Evolutionary conservation across 2,797 vertebrate species (phyloP).

Genomic region (Paratrypauchen microcephalus): DNA sequence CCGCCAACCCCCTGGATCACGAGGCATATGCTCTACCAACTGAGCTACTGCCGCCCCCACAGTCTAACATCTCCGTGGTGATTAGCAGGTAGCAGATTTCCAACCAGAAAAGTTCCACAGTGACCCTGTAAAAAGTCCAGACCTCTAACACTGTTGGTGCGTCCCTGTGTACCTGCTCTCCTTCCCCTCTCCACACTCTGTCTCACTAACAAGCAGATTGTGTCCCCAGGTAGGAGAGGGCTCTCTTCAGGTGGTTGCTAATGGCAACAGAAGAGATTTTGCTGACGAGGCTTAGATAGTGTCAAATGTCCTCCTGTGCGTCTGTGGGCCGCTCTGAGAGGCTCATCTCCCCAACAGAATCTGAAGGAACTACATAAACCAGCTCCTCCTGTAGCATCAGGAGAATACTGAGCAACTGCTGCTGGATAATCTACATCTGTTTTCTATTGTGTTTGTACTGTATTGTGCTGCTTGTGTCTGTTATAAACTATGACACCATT

Average conservation of each 20-base stretch:
- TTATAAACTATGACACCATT: no score
- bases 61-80: no score
- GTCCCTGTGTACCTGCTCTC: background rate
- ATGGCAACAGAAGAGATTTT: constrained; percentile 62
- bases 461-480: no score
- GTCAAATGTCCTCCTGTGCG: constrained; percentile 37
- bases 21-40: no score
- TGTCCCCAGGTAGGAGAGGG: constrained; percentile 52
- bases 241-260: constrained; percentile 62
- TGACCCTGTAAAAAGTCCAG: background rate
- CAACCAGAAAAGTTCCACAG: background rate
- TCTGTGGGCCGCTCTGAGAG: constrained; percentile 25
- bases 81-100: no score
- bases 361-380: background rate
- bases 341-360: background rate
- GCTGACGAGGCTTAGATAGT: constrained; percentile 55
- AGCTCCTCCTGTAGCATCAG: background rate
- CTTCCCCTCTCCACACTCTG: constrained; percentile 22
- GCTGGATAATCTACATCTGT: background rate
- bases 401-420: background rate
- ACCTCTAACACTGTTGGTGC: background rate
- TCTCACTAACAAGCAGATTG: constrained; percentile 63
- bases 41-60: no score
- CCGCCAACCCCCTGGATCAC: no score
- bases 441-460: no score